These are phyloP conservation scores for Heliornis fulica DNA, from an alignment of 2,113 vertebrate species.

Conservation along the genomic window DNA sequence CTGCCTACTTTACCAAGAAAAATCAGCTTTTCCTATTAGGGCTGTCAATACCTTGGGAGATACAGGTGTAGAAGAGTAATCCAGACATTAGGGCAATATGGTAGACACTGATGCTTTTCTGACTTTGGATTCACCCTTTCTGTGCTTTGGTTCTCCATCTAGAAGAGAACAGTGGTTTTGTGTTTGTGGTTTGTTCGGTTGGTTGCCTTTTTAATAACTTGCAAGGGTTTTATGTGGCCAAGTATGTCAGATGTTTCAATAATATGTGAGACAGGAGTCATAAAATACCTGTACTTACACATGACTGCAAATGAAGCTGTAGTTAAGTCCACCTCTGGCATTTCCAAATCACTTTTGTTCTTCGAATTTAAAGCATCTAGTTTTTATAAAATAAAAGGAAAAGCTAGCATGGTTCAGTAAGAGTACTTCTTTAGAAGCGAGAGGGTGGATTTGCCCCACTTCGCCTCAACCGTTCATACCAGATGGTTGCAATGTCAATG, in stretches of 20 bases:
- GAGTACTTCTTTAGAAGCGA: constrained; percentile 29
- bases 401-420: not conserved
- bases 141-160: not conserved
- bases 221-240: not conserved
- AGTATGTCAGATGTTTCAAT: not conserved
- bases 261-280: not conserved
- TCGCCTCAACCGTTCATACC: not conserved
- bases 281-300: not conserved
- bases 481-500: constrained; percentile 68
- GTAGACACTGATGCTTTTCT: not conserved
- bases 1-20: not conserved
- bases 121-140: not conserved
- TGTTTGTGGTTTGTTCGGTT: too few relatives aligned
- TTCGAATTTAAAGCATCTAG: not conserved
- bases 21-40: not conserved
- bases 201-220: not conserved
- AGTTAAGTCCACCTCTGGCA: not conserved
- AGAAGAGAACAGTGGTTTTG: not conserved
- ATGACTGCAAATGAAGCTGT: not conserved
- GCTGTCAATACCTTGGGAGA: not conserved
- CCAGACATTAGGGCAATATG: not conserved
- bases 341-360: not conserved
- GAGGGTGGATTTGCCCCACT: constrained; percentile 54
- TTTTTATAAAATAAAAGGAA: not conserved
- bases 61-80: not conserved